Evolutionary conservation across 2,113 vertebrate genomes (phyloP).

Genomic region (Myiagra hebetior): DNA sequence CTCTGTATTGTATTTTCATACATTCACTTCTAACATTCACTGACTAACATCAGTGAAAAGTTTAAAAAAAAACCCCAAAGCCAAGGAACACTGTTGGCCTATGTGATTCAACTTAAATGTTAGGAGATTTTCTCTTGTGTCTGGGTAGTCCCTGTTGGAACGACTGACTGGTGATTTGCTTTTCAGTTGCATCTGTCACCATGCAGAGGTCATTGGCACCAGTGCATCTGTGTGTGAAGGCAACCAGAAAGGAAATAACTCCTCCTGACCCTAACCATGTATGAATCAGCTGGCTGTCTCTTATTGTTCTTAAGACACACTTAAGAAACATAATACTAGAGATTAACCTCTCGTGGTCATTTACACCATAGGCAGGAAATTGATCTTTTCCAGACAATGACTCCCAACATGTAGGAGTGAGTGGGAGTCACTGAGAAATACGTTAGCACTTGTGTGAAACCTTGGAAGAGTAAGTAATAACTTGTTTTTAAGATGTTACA

Average conservation of each 20-base stretch:
- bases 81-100: not conserved
- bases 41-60: not conserved
- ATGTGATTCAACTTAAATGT: not conserved
- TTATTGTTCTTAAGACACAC: not conserved
- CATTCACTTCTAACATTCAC: not conserved
- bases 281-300: not conserved
- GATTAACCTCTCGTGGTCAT: not conserved
- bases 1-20: not conserved
- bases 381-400: not conserved
- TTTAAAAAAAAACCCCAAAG: not conserved
- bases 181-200: not conserved
- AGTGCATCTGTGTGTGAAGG: not conserved
- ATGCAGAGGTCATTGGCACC: not conserved
- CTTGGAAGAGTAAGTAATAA: not conserved
- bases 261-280: not conserved
- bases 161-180: not conserved
- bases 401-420: not conserved
- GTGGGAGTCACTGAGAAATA: not conserved
- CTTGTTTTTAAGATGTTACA: not conserved
- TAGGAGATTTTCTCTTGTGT: not conserved
- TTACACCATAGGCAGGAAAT: fast-evolving
- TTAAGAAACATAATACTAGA: not conserved
- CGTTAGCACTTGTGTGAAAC: not conserved
- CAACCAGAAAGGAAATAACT: not conserved
- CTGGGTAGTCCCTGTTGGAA: not conserved